Base-by-base conservation (phyloP, 1,140 invertebrate genomes). In the Apis cerana region DNA sequence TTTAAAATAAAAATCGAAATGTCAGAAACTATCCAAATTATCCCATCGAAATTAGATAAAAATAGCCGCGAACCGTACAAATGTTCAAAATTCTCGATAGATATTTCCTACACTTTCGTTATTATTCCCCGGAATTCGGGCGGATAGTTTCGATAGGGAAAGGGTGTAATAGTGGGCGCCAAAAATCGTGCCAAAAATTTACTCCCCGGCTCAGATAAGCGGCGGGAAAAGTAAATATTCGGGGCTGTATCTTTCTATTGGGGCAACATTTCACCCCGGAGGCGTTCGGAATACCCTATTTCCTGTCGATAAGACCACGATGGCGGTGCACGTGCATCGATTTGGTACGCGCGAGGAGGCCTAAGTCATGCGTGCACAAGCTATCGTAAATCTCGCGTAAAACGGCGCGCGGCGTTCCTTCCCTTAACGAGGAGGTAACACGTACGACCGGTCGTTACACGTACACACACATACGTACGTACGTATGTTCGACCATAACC, bases 351-450 rank as follows among this genome's bases (percentile, higher is more conserved):
- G 81, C 56, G 78, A 74, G 43, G 62, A 64, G 59, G 64, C 80
- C 75, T 83, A 84, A 88, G 65, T 76, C 80, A 84, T 82, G 89
- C 84, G 81, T 88, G 82, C 78, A 69, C 50, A 52, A 87, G 61
- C 80, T 65, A 61, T 68, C 82, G 84, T 86, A 89, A 88, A 89
- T 90, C 82, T 86, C 69, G 65, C 80, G 74, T 80, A 83, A 87
- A 87, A 72, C 78, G 85, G 50, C 61, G 65, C 52, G 65, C 52
- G 43, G 59, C 48, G 75, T 67, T 61, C 17, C 69, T 69, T 77
- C 48, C 48, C 72, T 62, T 85, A 88, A 88, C 78, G 81, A 88
- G 81, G 27, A 86, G 56, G 48, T 13, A 85, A 64, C 69, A 76
- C 71, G 69, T 64, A 71, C 69, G 48, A 23, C 19, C 65, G 33